Evolutionary conservation across 2,797 vertebrate genomes (phyloP), one percentile per base, ranked within the genome.

Genomic region (Coracias cyanogaster): DNA sequence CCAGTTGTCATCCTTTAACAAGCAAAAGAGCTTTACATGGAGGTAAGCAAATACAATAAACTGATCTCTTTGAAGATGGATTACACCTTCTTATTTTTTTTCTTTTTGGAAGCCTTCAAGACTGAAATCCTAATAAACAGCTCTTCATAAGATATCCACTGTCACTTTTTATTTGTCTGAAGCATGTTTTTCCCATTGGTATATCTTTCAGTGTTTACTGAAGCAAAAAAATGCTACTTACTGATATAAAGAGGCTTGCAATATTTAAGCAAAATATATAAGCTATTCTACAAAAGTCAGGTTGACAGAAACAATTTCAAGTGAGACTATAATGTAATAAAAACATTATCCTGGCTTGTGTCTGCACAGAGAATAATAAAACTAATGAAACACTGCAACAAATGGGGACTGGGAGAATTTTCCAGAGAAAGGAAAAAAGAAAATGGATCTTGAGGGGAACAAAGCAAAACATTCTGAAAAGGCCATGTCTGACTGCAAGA

Each of bases 91-190:
- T 48, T 70, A 10, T 54, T 43, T 20, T 72, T 46, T 17, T 43
- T 48, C 9, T 54, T 81, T 72, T n/a, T 58, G 24, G 33, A 93
- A 41, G 15, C 29, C 60, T 96, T 88, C 46, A 94, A 77, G 69
- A 65, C 60, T 64, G 61, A 85, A 76, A 89, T 61, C 55, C 70
- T 65, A 85, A 94, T 87, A 96, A 97, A 95, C 49, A 94, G 41
- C 72, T 89, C 82, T 96, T 94, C 82, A 73, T 89, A 90, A 95
- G 86, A 78, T 72, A 93, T 48, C 39, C 31, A 11, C 52, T 95
- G 89, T 91, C 93, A 92, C 61, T 96, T 97, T 92, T 39, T 92
- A 94, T 96, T 83, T 91, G 58, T 78, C 86, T 86, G 74, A 94
- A 96, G 37, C 61, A 60, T 80, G 91, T 94, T 82, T 54, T 96